A percentile compares a stretch with the other conserved stretches of the same genome.
phyloP scores from a whole-genome alignment of 2,888 invertebrate genomes.

The Sipunculus nudus region DNA sequence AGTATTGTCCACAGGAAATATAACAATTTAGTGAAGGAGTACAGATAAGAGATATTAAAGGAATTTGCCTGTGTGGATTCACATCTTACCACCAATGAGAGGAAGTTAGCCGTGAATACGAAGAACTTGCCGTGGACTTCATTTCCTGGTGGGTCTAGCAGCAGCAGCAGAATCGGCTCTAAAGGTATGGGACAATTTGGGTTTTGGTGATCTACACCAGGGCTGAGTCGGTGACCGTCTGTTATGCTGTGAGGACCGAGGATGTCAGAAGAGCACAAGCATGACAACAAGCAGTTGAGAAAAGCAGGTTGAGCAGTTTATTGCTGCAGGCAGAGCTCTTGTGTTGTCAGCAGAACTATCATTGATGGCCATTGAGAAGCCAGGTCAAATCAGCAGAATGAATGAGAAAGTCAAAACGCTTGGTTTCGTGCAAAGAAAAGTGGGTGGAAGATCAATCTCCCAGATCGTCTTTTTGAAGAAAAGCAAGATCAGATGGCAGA shows the following conservation, averaged over 20 bases:
- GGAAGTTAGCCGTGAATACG: slow-evolving; percentile 2
- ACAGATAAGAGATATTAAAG: slow-evolving; percentile 18
- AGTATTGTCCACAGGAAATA: too few species aligned
- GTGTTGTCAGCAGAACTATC: slow-evolving; percentile 16
- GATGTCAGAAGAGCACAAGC: slow-evolving; percentile 14
- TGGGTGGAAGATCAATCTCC: too few species aligned
- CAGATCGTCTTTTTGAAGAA: too few species aligned
- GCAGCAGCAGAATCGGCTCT: slow-evolving; percentile 25
- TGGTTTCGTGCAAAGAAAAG: too few species aligned
- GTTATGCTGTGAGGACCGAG: slow-evolving; percentile 31
- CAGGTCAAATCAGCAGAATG: too few species aligned
- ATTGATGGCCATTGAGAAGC: too few species aligned
- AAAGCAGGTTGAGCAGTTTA: not conserved
- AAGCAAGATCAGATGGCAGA: too few species aligned
- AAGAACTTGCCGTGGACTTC: slow-evolving; percentile 32
- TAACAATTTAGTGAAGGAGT: slow-evolving; percentile 16
- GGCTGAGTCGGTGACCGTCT: slow-evolving; percentile 24
- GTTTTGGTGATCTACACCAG: slow-evolving; percentile 5
- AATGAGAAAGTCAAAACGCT: too few species aligned
- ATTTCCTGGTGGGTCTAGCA: slow-evolving; percentile 27
- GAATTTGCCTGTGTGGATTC: slow-evolving; percentile 17
- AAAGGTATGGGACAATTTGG: slow-evolving; percentile 20
- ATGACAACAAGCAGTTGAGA: not conserved
- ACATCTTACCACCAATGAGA: slow-evolving; percentile 3
- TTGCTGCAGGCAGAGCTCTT: slow-evolving; percentile 15